Conservation (phyloP, 2,888 invertebrate species). For the Aleiodes alternator region DNA sequence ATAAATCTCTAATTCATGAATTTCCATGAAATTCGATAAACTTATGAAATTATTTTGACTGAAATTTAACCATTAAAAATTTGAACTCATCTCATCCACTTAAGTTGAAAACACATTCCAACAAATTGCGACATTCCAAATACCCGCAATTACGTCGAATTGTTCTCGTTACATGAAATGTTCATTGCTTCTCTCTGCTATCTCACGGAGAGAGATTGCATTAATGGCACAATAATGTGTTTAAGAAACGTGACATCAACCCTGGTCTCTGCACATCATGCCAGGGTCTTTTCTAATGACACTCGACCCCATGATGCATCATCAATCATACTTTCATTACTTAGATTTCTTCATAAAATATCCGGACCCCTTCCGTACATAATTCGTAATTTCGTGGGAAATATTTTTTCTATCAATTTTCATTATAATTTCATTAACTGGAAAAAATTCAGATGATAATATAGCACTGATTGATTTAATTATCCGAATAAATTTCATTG, state of each 20-base stretch:
- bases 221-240: constrained; percentile 54
- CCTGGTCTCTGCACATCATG: constrained; percentile 31
- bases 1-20: too few species aligned
- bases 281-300: constrained; percentile 67
- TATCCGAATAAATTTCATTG: neutral
- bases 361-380: neutral
- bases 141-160: constrained; percentile 1
- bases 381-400: neutral
- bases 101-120: neutral
- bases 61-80: neutral
- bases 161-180: too few species aligned
- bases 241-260: constrained; percentile 48
- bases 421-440: neutral
- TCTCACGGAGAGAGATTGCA: constrained; percentile 50
- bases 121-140: constrained; percentile 1
- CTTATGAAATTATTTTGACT: neutral
- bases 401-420: neutral
- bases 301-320: constrained; percentile 65
- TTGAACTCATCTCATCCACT: neutral
- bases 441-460: neutral
- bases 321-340: constrained; percentile 76
- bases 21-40: too few species aligned
- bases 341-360: constrained; percentile 64
- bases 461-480: neutral
- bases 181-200: constrained; percentile 38